phyloP scores from a whole-genome alignment of 2,797 vertebrate genomes.

The Cryptoblepharus egeriae region DNA sequence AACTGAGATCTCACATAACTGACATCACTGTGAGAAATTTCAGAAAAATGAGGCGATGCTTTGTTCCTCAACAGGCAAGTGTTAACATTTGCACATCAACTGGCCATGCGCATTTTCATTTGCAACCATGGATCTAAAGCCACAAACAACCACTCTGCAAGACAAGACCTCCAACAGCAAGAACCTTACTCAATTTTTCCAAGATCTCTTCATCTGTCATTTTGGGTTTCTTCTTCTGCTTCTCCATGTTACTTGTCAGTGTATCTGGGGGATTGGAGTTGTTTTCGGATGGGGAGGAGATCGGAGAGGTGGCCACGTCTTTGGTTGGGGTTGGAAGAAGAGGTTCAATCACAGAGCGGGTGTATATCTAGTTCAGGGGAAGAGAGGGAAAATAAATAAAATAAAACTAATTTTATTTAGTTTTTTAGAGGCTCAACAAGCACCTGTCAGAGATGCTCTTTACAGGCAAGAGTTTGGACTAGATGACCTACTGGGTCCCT shows the following conservation, averaged over 20 bases:
- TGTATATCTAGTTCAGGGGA: slow-evolving; percentile 86
- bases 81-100: slow-evolving; percentile 17
- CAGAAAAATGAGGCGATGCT: not conserved
- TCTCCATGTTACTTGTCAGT: slow-evolving; percentile 83
- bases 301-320: slow-evolving; percentile 88
- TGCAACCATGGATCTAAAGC: not conserved
- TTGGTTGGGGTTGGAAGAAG: slow-evolving; percentile 86
- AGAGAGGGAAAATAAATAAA: slow-evolving; percentile 35
- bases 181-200: slow-evolving; percentile 91
- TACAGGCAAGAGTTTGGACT: no score
- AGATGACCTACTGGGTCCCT: no score
- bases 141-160: no score
- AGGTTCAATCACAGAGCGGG: slow-evolving; percentile 93
- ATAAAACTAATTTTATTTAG: no score
- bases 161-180: not conserved
- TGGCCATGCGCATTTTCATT: not conserved
- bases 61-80: not conserved
- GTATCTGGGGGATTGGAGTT: slow-evolving; percentile 75
- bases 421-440: no score
- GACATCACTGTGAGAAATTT: not conserved
- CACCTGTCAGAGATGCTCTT: no score
- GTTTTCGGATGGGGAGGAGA: slow-evolving; percentile 81
- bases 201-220: slow-evolving; percentile 98
- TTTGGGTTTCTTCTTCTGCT: slow-evolving; percentile 94
- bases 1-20: not conserved